Evolutionary conservation across 2,888 invertebrate species (phyloP), one percentile per base, ranked within the genome.

Genomic region (Cactoblastis cactorum): DNA sequence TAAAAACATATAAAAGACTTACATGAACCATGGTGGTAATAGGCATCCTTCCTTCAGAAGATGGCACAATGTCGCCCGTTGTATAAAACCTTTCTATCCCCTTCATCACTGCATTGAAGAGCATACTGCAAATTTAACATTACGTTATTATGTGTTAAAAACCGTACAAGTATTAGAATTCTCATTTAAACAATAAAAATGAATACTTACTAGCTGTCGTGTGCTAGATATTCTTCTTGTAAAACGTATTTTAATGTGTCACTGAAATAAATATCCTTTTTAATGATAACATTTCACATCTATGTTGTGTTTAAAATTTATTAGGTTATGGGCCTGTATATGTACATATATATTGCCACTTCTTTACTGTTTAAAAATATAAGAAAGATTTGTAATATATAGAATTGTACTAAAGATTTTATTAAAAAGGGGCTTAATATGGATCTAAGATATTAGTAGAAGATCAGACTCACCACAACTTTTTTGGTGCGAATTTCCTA

Each of bases 151-250:
- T n/a, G n/a, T n/a, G n/a, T n/a, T n/a, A n/a, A n/a, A n/a, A n/a
- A n/a, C n/a, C n/a, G n/a, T n/a, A n/a, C n/a, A n/a, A n/a, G n/a
- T n/a, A n/a, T n/a, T n/a, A n/a, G n/a, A n/a, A n/a, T n/a, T n/a
- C n/a, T n/a, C n/a, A n/a, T n/a, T n/a, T n/a, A n/a, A n/a, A n/a
- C n/a, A 15, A 15, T 28, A 11, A 15, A 15, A 5, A 6, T n/a
- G n/a, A n/a, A 77, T 69, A 93, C 94, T 92, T 85, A 95, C 95
- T 92, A 95, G 38, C 94, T 94, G 80, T 96, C 96, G 63, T 95
- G 94, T 78, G 96, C 96, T 49, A 96, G 77, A 70, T 90, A 94
- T 9, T 88, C 80, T 43, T 94, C 92, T 70, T 95, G 91, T 66
- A 96, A 83, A 24, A 95, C 90, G 64, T 91, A 91, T 58, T 90